phyloP scores from a whole-genome alignment of 2,113 vertebrate species.

The Thunnus maccoyii region DNA sequence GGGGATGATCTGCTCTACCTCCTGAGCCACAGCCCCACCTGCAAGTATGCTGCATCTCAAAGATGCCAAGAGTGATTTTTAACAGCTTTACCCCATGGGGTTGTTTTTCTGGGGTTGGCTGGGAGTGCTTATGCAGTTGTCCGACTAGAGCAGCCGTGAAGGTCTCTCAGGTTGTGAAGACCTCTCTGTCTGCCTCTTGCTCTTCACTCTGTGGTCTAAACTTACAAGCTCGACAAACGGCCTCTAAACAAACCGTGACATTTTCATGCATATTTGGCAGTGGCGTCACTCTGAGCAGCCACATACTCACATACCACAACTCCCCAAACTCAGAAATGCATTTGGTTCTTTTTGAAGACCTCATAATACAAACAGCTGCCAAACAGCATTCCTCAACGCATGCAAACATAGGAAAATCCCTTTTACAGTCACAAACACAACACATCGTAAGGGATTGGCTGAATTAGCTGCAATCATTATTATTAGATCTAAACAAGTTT shows the following conservation, averaged over 20 bases:
- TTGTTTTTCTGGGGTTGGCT: conserved; percentile 18
- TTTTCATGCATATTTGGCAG: conserved; percentile 79
- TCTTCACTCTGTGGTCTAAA: conserved; percentile 54
- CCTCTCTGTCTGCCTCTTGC: conserved; percentile 42
- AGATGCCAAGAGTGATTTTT: background rate
- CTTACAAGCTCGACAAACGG: conserved; percentile 64
- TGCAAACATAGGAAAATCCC: conserved; percentile 69
- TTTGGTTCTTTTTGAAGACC: conserved; percentile 67
- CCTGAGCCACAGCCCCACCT: no score
- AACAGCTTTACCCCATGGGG: conserved; percentile 12
- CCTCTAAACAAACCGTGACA: conserved; percentile 76
- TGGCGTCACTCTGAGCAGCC: conserved; percentile 44
- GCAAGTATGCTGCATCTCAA: background rate
- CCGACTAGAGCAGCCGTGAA: conserved; percentile 18
- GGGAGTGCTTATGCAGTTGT: conserved; percentile 31
- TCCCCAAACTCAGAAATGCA: conserved; percentile 72
- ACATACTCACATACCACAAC: conserved; percentile 75
- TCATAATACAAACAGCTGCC: conserved; percentile 70
- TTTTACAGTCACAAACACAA: conserved; percentile 57
- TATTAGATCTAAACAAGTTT: conserved; percentile 28
- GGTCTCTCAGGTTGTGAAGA: conserved; percentile 45
- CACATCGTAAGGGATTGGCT: conserved; percentile 2
- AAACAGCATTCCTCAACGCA: conserved; percentile 71
- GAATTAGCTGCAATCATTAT: conserved; percentile 26
- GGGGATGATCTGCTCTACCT: no score